Percentiles rank a stretch among this genome's conserved stretches.
These are phyloP conservation scores for Hyperoplus lanceolatus DNA, from an alignment of 2,797 vertebrate species.

Conservation along the genomic window DNA sequence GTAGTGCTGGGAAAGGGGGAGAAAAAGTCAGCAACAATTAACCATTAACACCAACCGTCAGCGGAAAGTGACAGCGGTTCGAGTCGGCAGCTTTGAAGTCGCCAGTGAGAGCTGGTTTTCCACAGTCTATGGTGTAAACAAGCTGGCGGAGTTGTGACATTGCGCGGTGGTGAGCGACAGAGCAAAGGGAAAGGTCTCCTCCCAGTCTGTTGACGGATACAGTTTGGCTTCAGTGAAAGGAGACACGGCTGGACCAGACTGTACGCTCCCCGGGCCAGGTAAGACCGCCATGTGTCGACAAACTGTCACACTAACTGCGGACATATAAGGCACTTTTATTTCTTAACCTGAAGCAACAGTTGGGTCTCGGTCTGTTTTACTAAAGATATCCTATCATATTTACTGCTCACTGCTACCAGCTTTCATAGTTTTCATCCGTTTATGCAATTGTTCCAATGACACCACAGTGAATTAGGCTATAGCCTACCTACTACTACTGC, in stretches of 20 bases:
- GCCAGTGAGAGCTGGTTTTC: conserved; percentile 23
- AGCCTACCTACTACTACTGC: too few relatives aligned
- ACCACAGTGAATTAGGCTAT: not conserved
- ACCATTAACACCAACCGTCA: conserved; percentile 22
- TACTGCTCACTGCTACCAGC: conserved; percentile 31
- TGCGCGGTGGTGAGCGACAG: conserved; percentile 59
- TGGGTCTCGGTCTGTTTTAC: conserved; percentile 24
- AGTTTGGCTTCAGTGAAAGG: conserved; percentile 56
- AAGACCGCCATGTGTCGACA: conserved; percentile 54
- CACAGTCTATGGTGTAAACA: conserved; percentile 54
- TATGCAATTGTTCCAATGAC: conserved; percentile 27
- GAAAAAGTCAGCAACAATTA: conserved; percentile 49
- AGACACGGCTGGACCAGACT: conserved; percentile 57
- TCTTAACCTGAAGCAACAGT: conserved; percentile 61
- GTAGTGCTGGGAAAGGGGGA: conserved; percentile 14
- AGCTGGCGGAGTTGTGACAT: conserved; percentile 61
- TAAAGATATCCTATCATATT: conserved; percentile 8
- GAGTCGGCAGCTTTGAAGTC: conserved; percentile 39
- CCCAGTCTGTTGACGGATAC: conserved; percentile 80
- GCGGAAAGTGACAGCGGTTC: conserved; percentile 43
- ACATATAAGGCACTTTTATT: not conserved
- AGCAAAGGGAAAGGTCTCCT: conserved; percentile 75
- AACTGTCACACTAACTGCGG: not conserved
- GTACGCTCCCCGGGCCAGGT: conserved; percentile 69
- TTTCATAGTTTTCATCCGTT: conserved; percentile 33